Base-by-base conservation (phyloP, 1,140 invertebrate species). In the Calycopis cecrops region DNA sequence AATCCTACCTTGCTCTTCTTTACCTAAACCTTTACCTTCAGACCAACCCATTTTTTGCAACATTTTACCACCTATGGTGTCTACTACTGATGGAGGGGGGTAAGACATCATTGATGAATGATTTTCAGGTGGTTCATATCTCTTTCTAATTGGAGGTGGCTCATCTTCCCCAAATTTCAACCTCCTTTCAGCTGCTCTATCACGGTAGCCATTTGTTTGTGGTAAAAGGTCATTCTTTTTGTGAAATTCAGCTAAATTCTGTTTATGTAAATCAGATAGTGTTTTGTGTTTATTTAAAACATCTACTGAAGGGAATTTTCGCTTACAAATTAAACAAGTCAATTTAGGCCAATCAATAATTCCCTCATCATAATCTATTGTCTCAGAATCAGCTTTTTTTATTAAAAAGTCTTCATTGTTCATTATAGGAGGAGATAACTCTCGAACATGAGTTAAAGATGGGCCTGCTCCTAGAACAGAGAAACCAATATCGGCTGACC, bases 11-110 rank as follows among this genome's bases (percentile, higher is more conserved):
- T 99, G 97, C 76, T 97, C 96, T 34, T 91, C 90, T 77, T 95
- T 96, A 4, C 98, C 98, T 9, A 99, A 87, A 0, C 98, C 98
- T 90, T 96, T 93, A 1, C 98, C 98, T 80, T 97, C 95, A 6
- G 93, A 94, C 98, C 98, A 99, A 0, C 98, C 98, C 98, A 99
- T 99, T 87, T 98, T 99, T 85, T 99, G 97, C 40, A 99, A 80
- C 67, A 99, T 89, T 82, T 96, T 95, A 0, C 93, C 93, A 11
- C 95, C 94, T 48, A 98, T 96, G 0, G 93, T 94, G 33, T 90
- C 87, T 55, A 90, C 90, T 0, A 91, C 93, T 3, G 92, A 92
- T 3, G 79, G 79, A 0, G 89, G 88, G 12, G 89, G 86, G 28
- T 79, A 72, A 0, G 88, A 77, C 11, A 89, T 80, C 52, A 85